Conservation (phyloP, 2,797 vertebrate species). For the Hoplostethus mediterraneus region DNA sequence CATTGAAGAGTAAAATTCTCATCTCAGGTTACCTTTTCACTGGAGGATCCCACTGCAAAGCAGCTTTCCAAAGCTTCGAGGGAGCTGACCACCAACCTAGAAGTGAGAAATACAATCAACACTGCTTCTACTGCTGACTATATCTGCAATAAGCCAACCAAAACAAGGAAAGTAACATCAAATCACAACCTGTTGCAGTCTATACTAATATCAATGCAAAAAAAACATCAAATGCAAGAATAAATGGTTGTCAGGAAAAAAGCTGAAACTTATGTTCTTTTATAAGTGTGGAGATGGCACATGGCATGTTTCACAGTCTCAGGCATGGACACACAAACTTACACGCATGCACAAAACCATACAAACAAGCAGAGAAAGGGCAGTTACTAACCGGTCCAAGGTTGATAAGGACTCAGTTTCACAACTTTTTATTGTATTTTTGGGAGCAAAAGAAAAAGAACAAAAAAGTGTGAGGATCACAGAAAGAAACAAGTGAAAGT, state of each 20-base stretch:
- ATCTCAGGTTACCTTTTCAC: conserved; percentile 90
- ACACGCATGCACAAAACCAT: conserved; percentile 78
- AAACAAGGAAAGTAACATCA: conserved; percentile 5
- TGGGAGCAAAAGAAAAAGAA: conserved; percentile 95
- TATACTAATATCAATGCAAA: conserved; percentile 68
- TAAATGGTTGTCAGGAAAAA: conserved; percentile 42
- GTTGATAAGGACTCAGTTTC: conserved; percentile 99
- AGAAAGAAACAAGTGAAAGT: conserved; percentile 89
- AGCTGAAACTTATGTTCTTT: conserved; percentile 18
- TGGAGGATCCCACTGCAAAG: conserved; percentile 94
- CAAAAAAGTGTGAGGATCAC: conserved; percentile 95
- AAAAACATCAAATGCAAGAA: conserved; percentile 62
- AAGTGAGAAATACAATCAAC: conserved; percentile 56
- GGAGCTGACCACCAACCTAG: conserved; percentile 97
- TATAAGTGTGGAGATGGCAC: conserved; percentile 64
- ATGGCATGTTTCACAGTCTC: conserved; percentile 69
- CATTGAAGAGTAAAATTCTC: not conserved
- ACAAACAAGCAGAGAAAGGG: conserved; percentile 89
- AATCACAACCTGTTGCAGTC: conserved; percentile 50
- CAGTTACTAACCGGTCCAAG: conserved; percentile 99
- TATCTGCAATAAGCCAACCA: conserved; percentile 19
- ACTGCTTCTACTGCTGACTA: conserved; percentile 1
- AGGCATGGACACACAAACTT: conserved; percentile 75
- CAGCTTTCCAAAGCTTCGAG: conserved; percentile 98
- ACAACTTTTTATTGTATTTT: conserved; percentile 93